Evolutionary conservation across 2,888 invertebrate species (phyloP).

Genomic region (Patella depressa): DNA sequence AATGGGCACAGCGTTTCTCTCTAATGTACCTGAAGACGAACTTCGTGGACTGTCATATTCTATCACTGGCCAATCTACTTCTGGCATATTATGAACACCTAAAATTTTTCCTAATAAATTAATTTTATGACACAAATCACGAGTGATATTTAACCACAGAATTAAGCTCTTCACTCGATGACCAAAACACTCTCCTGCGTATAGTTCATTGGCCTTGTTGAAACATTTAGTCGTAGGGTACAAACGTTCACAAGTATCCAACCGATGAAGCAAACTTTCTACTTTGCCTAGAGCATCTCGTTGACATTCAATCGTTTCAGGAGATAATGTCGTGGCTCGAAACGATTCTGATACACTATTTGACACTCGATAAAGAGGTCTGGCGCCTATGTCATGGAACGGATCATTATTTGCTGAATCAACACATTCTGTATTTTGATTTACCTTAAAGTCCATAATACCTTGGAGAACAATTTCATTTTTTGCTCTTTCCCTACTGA

Average conservation of each 20-base stretch:
- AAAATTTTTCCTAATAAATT: slow-evolving; percentile 75
- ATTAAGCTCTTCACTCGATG: slow-evolving; percentile 85
- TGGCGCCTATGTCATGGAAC: background rate
- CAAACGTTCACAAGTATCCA: slow-evolving; percentile 84
- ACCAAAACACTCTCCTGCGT: slow-evolving; percentile 78
- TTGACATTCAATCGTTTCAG: slow-evolving; percentile 76
- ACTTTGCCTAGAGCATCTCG: slow-evolving; percentile 83
- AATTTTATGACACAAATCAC: slow-evolving; percentile 86
- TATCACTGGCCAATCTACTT: slow-evolving; percentile 66
- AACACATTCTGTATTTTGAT: slow-evolving; percentile 21
- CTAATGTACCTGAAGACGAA: slow-evolving; percentile 23
- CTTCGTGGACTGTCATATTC: slow-evolving; percentile 51
- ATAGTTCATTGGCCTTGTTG: slow-evolving; percentile 81
- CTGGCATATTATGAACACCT: slow-evolving; percentile 57
- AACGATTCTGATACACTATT: slow-evolving; percentile 43
- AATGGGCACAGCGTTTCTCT: slow-evolving; percentile 53
- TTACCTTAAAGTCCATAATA: slow-evolving; percentile 82
- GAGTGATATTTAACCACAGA: slow-evolving; percentile 91
- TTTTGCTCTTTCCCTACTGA: slow-evolving; percentile 81
- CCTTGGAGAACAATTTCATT: slow-evolving; percentile 81
- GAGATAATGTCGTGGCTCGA: slow-evolving; percentile 49
- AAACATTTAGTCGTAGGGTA: slow-evolving; percentile 89
- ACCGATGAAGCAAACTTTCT: slow-evolving; percentile 79
- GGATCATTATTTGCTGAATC: background rate
- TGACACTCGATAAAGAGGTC: background rate